Percentiles rank a stretch among this genome's conserved stretches.
These are phyloP conservation scores for Himantopus leucocephalus DNA, from an alignment of 2,113 vertebrate genomes.

Conservation along the genomic window DNA sequence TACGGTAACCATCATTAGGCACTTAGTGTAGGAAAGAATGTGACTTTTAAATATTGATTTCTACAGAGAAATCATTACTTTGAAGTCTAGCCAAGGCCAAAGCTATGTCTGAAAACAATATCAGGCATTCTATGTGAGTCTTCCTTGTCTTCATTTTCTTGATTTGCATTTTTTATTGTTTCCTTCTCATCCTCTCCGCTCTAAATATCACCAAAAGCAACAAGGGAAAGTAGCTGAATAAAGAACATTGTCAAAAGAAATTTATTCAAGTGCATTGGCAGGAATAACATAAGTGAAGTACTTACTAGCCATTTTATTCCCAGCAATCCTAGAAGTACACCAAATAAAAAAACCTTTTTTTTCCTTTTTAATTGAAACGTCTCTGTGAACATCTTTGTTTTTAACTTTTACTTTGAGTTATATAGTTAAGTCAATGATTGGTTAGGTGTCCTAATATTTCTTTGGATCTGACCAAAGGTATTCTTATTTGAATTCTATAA, in stretches of 20 bases:
- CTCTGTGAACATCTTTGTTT: background rate
- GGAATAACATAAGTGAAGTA: background rate
- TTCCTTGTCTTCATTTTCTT: background rate
- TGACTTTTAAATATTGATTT: background rate
- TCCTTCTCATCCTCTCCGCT: background rate
- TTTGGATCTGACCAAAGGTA: background rate
- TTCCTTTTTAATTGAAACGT: background rate
- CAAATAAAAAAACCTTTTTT: fast-evolving
- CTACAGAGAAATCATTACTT: background rate
- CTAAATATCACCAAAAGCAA: background rate
- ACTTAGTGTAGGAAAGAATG: background rate
- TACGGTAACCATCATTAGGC: background rate
- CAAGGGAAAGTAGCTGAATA: background rate
- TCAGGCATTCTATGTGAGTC: background rate
- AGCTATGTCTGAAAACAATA: background rate
- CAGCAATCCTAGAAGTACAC: background rate
- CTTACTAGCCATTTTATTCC: background rate
- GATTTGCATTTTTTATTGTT: background rate
- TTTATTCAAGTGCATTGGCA: background rate
- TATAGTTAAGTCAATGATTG: background rate
- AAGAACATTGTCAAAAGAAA: background rate
- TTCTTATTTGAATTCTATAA: background rate
- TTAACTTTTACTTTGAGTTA: background rate
- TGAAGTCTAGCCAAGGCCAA: background rate
- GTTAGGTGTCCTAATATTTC: background rate